Base-by-base conservation (phyloP, 2,113 vertebrate genomes). In the Narcine bancroftii region DNA sequence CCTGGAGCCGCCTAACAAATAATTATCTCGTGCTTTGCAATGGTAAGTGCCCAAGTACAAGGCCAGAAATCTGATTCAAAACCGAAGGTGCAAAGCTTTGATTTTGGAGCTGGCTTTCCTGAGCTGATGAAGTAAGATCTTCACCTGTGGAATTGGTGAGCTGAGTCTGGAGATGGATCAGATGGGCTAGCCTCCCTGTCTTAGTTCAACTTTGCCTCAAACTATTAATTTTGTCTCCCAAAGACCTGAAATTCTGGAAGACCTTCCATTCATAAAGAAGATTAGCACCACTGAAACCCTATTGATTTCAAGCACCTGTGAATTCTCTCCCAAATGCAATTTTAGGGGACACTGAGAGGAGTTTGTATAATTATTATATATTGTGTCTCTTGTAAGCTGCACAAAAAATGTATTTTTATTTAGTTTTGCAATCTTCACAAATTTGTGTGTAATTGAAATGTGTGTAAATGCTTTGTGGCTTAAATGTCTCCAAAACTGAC, bases 381-480 rank as follows among this genome's bases (percentile, higher is more conserved):
- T 47, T 81, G 47, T 81, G 81, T 87, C n/a, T 56, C 53, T 87
- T 56, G 50, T n/a, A 63, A 87, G 81, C 81, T 87, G 81, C 36
- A 79, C 45, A 79, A 79, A 79, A 60, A 21, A 87, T 87, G 60
- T 87, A 21, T 56, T 79, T 87, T 60, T 87, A 87, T 87, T 87
- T 60, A 36, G 53, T n/a, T n/a, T 21, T n/a, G 53, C n/a, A 60
- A 5, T 36, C 15, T 50, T 81, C 33, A 50, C 15, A 87, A 85
- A 36, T 6, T 21, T 63, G 53, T n/a, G 4, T 60, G 53, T 4
- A 60, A 13, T 9, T 81, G 17, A 36, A 60, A 19, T 85, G n/a
- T 19, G 13, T 60, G 53, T 21, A 36, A 17, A 0, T n/a, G 6
- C 2, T 36, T 36, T 36, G 53, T 15, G 81, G 53, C 81, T n/a